Evolutionary conservation across 2,113 vertebrate genomes (phyloP), one percentile per base, ranked within the genome.

Genomic region (Xiphophorus maculatus): DNA sequence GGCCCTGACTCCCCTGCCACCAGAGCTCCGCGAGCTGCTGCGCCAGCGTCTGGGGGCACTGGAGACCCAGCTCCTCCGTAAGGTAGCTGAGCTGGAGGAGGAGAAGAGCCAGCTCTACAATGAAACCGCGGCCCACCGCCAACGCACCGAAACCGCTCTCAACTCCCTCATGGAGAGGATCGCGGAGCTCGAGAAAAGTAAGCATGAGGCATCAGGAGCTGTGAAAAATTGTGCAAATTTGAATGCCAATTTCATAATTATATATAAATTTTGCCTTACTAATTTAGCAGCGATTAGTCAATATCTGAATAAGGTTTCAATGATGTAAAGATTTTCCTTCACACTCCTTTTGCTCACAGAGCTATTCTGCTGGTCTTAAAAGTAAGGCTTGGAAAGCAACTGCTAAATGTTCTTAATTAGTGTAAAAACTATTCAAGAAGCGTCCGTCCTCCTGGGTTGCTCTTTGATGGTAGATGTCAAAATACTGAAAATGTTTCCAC

Each of bases 101-200:
- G 97, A 99, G 90, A 99, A 98, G 79, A 96, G 95, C 22, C 92
- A 96, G 92, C 96, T 99, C 8, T 97, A 97, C 92, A 99, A 99
- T 0, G 97, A 99, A 92, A 99, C 96, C 0, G 95, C 96, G 0
- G 96, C 96, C 70, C 97, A 99, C 83, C 94, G 97, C 71, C 96
- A 97, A 86, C 97, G 95, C 92, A 99, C 98, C 0, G 98, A 99
- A 89, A 96, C 89, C 19, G 89, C 95, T 5, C 90, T 99, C 86
- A 97, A 96, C 28, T 95, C 97, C 0, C 93, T 99, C 88, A 94
- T 98, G 84, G 97, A 98, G 90, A 94, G 97, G 84, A 98, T 98
- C 86, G 93, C 95, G 0, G 98, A 99, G 80, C 91, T 99, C 4
- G 98, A 99, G 91, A 96, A 95, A 94, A 97, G 97, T 99, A 95